Conservation (phyloP, 2,797 vertebrate species). For the Choloepus didactylus region DNA sequence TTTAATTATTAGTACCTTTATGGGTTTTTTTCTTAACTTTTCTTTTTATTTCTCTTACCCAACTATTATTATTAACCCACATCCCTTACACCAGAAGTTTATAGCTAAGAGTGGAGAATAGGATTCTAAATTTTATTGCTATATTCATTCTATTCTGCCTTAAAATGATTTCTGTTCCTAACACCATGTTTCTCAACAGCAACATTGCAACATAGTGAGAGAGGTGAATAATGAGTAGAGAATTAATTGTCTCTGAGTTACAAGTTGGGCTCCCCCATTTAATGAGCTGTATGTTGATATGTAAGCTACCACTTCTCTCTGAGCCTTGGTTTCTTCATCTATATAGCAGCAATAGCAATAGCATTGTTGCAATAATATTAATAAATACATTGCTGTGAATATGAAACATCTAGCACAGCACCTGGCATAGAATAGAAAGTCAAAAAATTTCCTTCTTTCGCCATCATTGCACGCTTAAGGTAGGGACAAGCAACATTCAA, state of each 20-base stretch:
- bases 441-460: neutral
- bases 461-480: neutral
- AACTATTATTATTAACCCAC: constrained; percentile 75
- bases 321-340: neutral
- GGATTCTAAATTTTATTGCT: constrained; percentile 65
- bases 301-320: neutral
- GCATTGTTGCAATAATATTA: neutral
- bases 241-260: neutral
- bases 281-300: neutral
- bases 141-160: constrained; percentile 64
- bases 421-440: neutral
- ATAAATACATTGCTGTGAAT: neutral
- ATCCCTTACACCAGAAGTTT: constrained; percentile 62
- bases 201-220: neutral
- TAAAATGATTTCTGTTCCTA: constrained; percentile 75
- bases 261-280: neutral
- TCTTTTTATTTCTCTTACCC: constrained; percentile 73
- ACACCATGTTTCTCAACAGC: constrained; percentile 70
- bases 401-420: neutral
- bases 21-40: constrained; percentile 78
- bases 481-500: neutral
- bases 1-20: constrained; percentile 79
- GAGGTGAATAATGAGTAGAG: neutral
- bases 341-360: neutral
- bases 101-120: constrained; percentile 59